These are phyloP conservation scores for Ophiothrix spiculata DNA, from an alignment of 35 echinoderm and acorn worm species.

Conservation along the genomic window DNA sequence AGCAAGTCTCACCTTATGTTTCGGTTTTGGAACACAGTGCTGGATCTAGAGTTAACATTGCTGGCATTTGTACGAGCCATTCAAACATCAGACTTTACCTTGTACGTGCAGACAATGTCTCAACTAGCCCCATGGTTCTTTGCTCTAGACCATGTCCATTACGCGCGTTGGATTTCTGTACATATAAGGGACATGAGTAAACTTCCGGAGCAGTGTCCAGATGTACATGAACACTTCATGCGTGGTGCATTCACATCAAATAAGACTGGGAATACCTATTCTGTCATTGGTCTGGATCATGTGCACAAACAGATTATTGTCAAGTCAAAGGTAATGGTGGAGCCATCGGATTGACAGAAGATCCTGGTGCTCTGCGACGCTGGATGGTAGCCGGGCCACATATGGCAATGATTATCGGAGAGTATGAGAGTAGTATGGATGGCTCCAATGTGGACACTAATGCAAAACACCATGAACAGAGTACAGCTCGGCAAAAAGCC, in stretches of 20 bases:
- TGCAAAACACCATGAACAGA: slow-evolving; percentile 31
- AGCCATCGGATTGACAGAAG: slow-evolving; percentile 53
- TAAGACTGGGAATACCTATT: slow-evolving; percentile 22
- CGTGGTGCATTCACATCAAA: slow-evolving; percentile 7
- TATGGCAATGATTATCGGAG: neutral
- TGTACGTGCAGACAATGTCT: slow-evolving; percentile 41
- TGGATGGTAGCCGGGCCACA: slow-evolving; percentile 64
- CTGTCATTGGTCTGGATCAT: slow-evolving; percentile 49
- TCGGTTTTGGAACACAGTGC: slow-evolving; percentile 25
- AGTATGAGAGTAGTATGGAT: slow-evolving; percentile 2
- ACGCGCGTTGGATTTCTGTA: slow-evolving; percentile 50
- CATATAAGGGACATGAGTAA: slow-evolving; percentile 51
- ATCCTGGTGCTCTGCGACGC: slow-evolving; percentile 19
- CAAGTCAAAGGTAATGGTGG: slow-evolving; percentile 64
- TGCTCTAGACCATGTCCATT: slow-evolving; percentile 39
- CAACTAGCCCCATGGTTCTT: slow-evolving; percentile 48
- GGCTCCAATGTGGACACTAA: neutral
- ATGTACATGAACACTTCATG: neutral
- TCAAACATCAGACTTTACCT: slow-evolving; percentile 16
- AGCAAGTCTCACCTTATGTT: slow-evolving; percentile 19
- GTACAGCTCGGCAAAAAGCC: neutral
- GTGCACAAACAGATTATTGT: slow-evolving; percentile 63
- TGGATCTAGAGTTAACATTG: slow-evolving; percentile 30
- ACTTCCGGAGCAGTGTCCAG: slow-evolving; percentile 22
- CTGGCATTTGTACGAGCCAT: slow-evolving; percentile 47